Conservation (phyloP, 2,888 invertebrate genomes). For the Hyppa rectilinea region DNA sequence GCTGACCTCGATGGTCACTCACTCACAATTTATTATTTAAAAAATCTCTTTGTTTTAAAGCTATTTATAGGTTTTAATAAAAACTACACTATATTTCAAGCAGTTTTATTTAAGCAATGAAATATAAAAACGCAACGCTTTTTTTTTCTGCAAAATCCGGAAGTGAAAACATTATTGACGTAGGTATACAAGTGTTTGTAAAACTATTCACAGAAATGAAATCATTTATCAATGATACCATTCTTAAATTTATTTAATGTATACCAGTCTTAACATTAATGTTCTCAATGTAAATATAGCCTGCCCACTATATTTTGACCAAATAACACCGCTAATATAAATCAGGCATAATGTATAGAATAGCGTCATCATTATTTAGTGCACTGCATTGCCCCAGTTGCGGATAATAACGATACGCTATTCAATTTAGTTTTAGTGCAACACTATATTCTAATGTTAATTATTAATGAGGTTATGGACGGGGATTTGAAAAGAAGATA, state of each 20-base stretch:
- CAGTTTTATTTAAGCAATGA: too few species aligned
- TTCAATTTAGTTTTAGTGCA: slow-evolving; percentile 53
- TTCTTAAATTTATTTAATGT: neutral
- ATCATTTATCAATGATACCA: too few species aligned
- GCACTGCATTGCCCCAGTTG: slow-evolving; percentile 56
- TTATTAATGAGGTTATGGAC: slow-evolving; percentile 36
- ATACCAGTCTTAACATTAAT: neutral
- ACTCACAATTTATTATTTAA: too few species aligned
- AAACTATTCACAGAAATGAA: too few species aligned
- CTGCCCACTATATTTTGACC: slow-evolving; percentile 17
- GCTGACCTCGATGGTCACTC: too few species aligned
- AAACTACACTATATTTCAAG: too few species aligned
- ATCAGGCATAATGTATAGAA: slow-evolving; percentile 49
- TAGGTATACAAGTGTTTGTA: too few species aligned
- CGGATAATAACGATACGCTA: slow-evolving; percentile 42
- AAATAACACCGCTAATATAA: slow-evolving; percentile 51
- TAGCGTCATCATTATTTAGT: slow-evolving; percentile 58
- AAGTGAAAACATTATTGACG: too few species aligned
- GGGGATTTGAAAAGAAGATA: neutral
- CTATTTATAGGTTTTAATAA: too few species aligned
- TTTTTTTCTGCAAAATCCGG: too few species aligned
- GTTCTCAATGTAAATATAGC: slow-evolving; percentile 9
- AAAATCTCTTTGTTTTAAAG: too few species aligned
- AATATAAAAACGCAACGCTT: too few species aligned
- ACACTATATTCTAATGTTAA: slow-evolving; percentile 38